Base-by-base conservation (phyloP, 2,113 vertebrate species). In the Recurvirostra avosetta region DNA sequence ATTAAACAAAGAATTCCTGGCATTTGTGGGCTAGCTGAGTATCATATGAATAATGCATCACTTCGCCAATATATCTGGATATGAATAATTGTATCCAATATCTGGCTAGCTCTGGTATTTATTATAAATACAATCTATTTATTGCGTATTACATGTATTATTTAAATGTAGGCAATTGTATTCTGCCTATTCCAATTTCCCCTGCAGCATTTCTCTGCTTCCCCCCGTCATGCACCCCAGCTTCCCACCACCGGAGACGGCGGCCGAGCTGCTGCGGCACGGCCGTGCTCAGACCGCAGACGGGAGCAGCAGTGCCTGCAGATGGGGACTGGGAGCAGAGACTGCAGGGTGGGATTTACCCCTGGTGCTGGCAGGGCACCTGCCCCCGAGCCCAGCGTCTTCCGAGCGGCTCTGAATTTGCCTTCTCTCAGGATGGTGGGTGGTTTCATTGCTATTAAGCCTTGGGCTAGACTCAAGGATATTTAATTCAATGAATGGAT, bases 1-100 rank as follows among this genome's bases (percentile, higher is more conserved):
- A 95, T 96, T 96, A 96, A 96, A 96, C 92, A 97, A 93, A 96
- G 95, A 95, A 96, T 94, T 84, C 91, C 94, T 95, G 96, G 90
- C 96, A 78, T 90, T 65, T 9, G 27, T 66, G 92, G 80, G 91
- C 90, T 88, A n/a, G 88, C 94, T 93, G 90, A 93, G 82, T 4
- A 52, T 25, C 23, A 67, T 19, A 94, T 96, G 95, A 96, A 97
- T 96, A 96, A 97, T 94, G 85, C 90, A 96, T 91, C 49, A 22
- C 30, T 90, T 88, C 4, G 52, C 92, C 88, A 91, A 81, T 63
- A 65, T 29, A 65, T 83, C 80, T 92, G 94, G 76, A 38, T 78
- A 53, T 91, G 95, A 96, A 95, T 94, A 92, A 94, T 93, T 88
- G 78, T 79, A 87, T 67, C 75, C 74, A 76, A 19, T 92, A 94